phyloP scores from a whole-genome alignment of 2,113 vertebrate species.

The Gymnarchus niloticus region DNA sequence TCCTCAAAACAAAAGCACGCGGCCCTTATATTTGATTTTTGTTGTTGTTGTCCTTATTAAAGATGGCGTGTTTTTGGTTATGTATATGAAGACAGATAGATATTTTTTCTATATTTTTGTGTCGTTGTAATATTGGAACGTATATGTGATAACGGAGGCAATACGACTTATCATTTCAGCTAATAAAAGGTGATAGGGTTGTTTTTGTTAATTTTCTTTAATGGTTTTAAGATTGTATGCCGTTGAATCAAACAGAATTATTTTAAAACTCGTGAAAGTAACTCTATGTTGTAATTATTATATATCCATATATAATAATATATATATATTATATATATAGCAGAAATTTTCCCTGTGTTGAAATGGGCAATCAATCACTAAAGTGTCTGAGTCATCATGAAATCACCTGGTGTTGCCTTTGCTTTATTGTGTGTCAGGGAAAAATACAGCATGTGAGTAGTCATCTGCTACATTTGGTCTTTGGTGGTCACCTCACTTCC shows the following conservation, averaged over 20 bases:
- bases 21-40: background rate
- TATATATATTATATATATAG: too few relatives aligned
- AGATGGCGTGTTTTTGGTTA: background rate
- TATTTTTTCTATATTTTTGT: too few relatives aligned
- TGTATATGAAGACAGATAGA: background rate
- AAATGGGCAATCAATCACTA: background rate
- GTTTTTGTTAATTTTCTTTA: background rate
- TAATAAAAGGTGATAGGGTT: background rate
- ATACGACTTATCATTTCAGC: background rate
- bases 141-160: background rate
- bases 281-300: background rate
- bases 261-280: background rate
- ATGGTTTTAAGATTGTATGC: background rate
- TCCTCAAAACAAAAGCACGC: constrained; percentile 9
- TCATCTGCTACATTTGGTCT: background rate
- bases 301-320: too few relatives aligned
- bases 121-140: background rate
- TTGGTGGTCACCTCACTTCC: background rate
- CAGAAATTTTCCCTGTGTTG: background rate
- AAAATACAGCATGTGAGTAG: too few relatives aligned
- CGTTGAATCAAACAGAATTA: background rate
- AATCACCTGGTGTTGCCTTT: background rate
- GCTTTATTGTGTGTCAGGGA: background rate
- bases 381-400: background rate
- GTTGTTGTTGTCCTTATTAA: background rate